phyloP scores from a whole-genome alignment of 2,797 vertebrate genomes.

The Spheniscus humboldti region DNA sequence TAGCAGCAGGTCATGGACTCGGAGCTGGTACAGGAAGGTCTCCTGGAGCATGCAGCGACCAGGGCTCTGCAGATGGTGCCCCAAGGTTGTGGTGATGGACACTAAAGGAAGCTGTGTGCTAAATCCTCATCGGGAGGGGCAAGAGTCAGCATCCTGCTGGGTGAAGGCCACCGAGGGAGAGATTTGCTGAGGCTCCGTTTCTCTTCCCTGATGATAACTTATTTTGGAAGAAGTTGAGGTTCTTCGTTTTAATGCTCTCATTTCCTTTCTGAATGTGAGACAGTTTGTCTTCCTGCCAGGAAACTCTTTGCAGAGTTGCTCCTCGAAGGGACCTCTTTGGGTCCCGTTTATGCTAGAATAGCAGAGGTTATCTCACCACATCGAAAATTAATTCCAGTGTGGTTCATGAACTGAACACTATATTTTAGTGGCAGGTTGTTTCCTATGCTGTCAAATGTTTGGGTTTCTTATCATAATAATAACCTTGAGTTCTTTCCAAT shows the following conservation, averaged over 20 bases:
- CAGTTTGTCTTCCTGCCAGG: constrained; percentile 43
- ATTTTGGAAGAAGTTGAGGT: constrained; percentile 17
- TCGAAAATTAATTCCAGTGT: neutral
- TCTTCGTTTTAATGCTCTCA: constrained; percentile 30
- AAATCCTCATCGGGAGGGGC: neutral
- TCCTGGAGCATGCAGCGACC: neutral
- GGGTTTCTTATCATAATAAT: neutral
- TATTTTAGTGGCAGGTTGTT: constrained; percentile 43
- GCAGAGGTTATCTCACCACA: constrained; percentile 30
- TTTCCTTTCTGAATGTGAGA: constrained; percentile 50
- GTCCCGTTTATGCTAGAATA: neutral
- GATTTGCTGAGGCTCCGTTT: neutral
- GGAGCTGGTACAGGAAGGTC: neutral
- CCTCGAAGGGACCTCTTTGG: neutral
- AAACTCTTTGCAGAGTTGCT: constrained; percentile 17
- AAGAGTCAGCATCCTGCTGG: constrained; percentile 22
- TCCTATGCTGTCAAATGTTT: constrained; percentile 26
- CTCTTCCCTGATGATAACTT: constrained; percentile 28
- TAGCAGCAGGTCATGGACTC: neutral
- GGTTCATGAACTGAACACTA: neutral
- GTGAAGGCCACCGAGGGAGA: constrained; percentile 19
- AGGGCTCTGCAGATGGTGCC: neutral
- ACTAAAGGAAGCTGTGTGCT: constrained; percentile 2
- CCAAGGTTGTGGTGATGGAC: neutral
- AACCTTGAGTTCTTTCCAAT: neutral